Base-by-base conservation (phyloP, 1,140 invertebrate species). In the Pseudomyrmex gracilis region DNA sequence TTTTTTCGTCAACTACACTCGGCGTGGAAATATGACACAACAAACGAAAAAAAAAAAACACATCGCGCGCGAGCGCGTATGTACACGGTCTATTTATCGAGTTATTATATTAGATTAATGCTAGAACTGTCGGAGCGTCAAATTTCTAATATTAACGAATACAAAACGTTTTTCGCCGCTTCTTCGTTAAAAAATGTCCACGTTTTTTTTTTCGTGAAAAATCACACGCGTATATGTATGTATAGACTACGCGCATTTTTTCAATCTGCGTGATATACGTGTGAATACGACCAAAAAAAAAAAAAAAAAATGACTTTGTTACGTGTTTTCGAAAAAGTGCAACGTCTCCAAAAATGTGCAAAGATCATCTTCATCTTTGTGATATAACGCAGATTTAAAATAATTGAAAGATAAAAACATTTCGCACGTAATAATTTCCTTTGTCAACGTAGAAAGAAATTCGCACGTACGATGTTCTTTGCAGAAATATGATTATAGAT, bases 101-200 rank as follows among this genome's bases (percentile, higher is more conserved):
- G 64, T 78, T 68, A 57, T 78, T 55, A 45, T 17, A 78, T 57
- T 58, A 78, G 64, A 78, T 78, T 78, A 57, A 78, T 78, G 43
- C 51, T 67, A 78, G 76, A 78, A 70, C 17, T 47, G 53, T 53
- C 51, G 45, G 47, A 68, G 34, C 51, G 47, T 55, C 49, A 63
- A 78, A 78, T 78, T 68, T 55, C 57, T 24, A 43, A 74, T 47
- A 74, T 61, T 74, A 43, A 78, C 49, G 68, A 67, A 78, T 68
- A 45, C 13, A 34, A 73, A 82, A 73, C n/a, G 77, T 57, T 47
- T 34, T n/a, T n/a, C n/a, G n/a, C n/a, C 34, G 20, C n/a, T 43
- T 58, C 71, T 51, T 49, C 15, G 45, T 73, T 61, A 55, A 74
- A 55, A 74, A 73, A 61, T 60, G 13, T 82, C 17, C 17, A 45